Conservation (phyloP, 2,888 invertebrate species). For the Lepidochitona cinerea region DNA sequence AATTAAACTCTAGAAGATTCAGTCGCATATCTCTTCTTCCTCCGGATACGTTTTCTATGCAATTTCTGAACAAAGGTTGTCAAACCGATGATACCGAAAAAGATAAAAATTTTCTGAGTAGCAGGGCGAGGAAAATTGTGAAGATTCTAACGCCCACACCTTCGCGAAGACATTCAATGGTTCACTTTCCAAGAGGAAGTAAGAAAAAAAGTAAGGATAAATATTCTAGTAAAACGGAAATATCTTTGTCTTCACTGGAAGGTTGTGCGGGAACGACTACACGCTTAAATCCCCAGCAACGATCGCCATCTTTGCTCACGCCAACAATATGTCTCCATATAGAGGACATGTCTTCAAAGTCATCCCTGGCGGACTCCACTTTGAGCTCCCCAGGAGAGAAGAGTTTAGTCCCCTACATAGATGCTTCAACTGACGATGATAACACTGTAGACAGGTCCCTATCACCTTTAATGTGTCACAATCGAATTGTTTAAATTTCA, state of each 20-base stretch:
- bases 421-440: constrained; percentile 1
- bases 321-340: neutral
- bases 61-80: neutral
- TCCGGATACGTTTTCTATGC: neutral
- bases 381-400: neutral
- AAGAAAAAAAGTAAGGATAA: neutral
- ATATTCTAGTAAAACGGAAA: too few species aligned
- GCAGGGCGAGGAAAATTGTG: neutral
- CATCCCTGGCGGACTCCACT: neutral
- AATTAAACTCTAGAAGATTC: neutral
- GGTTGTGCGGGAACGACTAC: too few species aligned
- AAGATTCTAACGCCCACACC: neutral
- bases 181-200: neutral
- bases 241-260: too few species aligned
- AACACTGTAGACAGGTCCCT: neutral
- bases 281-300: too few species aligned
- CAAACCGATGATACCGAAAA: neutral
- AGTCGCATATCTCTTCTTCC: neutral
- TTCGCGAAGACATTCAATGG: neutral
- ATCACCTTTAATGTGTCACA: too few species aligned
- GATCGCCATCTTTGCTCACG: neutral
- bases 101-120: neutral
- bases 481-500: too few species aligned
- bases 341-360: neutral
- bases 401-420: neutral